phyloP scores from a whole-genome alignment of 2,888 invertebrate species.

The Autographa pulchrina region DNA sequence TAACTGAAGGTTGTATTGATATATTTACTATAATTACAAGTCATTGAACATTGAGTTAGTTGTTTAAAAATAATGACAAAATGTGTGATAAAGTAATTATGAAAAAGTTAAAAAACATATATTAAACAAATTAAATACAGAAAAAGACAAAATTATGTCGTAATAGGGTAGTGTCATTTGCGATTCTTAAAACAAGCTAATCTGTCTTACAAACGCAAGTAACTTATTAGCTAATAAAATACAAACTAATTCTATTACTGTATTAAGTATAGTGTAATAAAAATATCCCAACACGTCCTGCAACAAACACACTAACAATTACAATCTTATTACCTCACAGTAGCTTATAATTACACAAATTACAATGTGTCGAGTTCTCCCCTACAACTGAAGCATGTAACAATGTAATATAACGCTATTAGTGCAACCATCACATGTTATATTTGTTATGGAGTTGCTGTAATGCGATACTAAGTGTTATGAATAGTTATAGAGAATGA shows the following conservation, averaged over 20 bases:
- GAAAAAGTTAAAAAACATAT: no score
- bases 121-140: no score
- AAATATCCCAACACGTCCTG: conserved; percentile 62
- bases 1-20: no score
- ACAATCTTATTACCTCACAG: conserved; percentile 22
- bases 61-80: no score
- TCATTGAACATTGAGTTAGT: no score
- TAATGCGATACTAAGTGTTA: conserved; percentile 48
- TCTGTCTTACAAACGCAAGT: not conserved
- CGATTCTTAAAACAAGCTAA: no score
- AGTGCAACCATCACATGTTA: conserved; percentile 38
- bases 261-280: not conserved
- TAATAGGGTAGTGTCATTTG: no score
- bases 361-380: conserved; percentile 40
- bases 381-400: conserved; percentile 21
- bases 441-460: conserved; percentile 28
- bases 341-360: conserved; percentile 51
- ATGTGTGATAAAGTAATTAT: no score
- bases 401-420: conserved; percentile 52
- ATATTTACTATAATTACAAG: no score
- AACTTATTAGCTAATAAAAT: not conserved
- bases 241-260: not conserved
- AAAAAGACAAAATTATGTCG: no score
- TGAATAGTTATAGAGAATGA: conserved; percentile 33
- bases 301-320: conserved; percentile 36